Conservation (phyloP, 92 coral and sea anemone species). For the Pocillopora meandrina region DNA sequence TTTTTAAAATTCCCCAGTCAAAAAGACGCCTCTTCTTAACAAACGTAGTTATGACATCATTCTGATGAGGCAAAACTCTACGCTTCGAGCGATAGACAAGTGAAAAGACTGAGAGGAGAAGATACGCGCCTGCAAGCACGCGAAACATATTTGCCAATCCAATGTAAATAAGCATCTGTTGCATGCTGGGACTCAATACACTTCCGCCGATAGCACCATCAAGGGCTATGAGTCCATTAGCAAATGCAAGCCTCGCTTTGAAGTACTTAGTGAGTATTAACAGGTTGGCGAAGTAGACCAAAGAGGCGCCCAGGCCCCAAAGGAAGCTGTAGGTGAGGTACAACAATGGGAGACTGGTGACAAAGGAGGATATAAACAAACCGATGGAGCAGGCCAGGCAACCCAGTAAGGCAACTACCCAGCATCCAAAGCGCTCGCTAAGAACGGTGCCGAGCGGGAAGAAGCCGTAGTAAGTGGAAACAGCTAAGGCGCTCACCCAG, state of each 20-base stretch:
- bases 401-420: conserved; percentile 59
- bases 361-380: conserved; percentile 60
- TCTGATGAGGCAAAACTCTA: neutral
- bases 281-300: conserved; percentile 56
- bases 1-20: conserved; percentile 34
- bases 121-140: conserved; percentile 45
- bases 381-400: conserved; percentile 50
- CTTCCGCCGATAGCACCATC: conserved; percentile 68
- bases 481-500: conserved; percentile 67
- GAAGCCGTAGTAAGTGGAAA: conserved; percentile 53
- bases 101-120: conserved; percentile 44
- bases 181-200: conserved; percentile 55
- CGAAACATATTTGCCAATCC: conserved; percentile 53
- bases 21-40: conserved; percentile 12
- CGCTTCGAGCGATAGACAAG: conserved; percentile 49
- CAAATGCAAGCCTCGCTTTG: conserved; percentile 55
- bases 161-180: conserved; percentile 31
- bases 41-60: neutral
- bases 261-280: conserved; percentile 44
- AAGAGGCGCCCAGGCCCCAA: conserved; percentile 66
- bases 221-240: conserved; percentile 64
- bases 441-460: conserved; percentile 56
- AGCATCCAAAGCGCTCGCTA: conserved; percentile 64
- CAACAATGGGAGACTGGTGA: conserved; percentile 45
- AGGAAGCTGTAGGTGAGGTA: conserved; percentile 62